Base-by-base conservation (phyloP, 2,888 invertebrate species). In the Hanleya hanleyi region DNA sequence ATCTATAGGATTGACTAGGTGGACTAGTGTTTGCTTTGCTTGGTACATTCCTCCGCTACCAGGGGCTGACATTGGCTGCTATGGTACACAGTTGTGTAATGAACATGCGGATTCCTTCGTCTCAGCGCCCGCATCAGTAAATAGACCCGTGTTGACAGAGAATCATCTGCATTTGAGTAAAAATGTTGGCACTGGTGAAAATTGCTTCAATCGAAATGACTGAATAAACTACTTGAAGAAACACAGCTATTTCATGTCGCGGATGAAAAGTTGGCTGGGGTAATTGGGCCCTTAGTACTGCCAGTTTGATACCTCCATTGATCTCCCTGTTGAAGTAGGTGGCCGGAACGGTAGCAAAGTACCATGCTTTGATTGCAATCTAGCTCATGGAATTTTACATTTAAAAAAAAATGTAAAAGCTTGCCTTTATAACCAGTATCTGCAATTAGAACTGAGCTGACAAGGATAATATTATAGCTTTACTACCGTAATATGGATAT, bases 201-300 rank as follows among this genome's bases (percentile, higher is more conserved):
- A 57, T 57, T 57, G 57, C 57, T 29, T 57, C 57, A 57, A 57
- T 57, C 15, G 22, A 57, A 57, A 32, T 57, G 57, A 57, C 29
- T 57, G 57, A 32, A 57, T 57, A 57, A 57, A 57, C n/a, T 57
- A 57, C 29, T 57, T 29, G 22, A 57, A 29, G 57, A 32, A 57
- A 57, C 57, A 57, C 22, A 57, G 57, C 57, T 2, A 18, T 22
- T 22, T 26, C 57, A 29, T 57, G 22, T 18, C 26, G 22, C 12
- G 26, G 26, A 26, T 57, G 57, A 57, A 57, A 57, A 32, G 57
- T 57, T 15, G 57, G 12, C 26, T 15, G 32, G 57, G 18, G 57
- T 57, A 57, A 57, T 57, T 57, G 57, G 29, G 22, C 57, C 26
- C 57, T 29, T 12, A n/a, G 15, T 15, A 26, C 26, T 4, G 29